These are phyloP conservation scores for Chaetorhynchus papuensis DNA, from an alignment of 2,113 vertebrate species.

Conservation along the genomic window DNA sequence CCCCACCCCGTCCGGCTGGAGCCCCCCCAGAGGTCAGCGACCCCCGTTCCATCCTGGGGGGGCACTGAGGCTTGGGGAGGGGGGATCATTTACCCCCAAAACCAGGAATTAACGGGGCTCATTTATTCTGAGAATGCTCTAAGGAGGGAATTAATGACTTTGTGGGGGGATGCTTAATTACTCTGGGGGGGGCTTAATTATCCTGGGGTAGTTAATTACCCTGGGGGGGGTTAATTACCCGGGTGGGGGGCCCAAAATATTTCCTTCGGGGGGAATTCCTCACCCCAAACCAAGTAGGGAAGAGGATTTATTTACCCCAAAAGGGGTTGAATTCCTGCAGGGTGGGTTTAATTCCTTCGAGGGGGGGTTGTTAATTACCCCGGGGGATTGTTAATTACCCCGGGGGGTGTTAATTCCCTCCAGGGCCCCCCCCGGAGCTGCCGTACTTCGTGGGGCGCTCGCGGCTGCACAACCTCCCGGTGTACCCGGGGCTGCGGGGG, in stretches of 20 bases:
- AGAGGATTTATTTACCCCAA: neutral
- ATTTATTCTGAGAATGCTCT: too few relatives aligned
- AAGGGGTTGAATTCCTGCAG: neutral
- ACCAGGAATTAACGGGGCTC: neutral
- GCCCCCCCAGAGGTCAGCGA: too few relatives aligned
- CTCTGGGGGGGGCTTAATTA: neutral
- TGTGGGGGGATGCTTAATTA: too few relatives aligned
- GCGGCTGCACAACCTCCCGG: neutral
- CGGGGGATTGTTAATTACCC: neutral
- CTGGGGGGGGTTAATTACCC: neutral
- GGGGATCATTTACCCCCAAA: too few relatives aligned
- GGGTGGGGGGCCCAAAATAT: too few relatives aligned
- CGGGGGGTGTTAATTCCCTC: neutral
- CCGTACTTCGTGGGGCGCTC: neutral
- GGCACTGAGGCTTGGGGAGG: too few relatives aligned
- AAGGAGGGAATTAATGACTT: neutral
- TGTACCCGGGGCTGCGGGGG: neutral
- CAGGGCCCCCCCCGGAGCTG: neutral
- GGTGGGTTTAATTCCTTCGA: too few relatives aligned
- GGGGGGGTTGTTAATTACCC: too few relatives aligned
- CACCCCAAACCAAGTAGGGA: neutral
- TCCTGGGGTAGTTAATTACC: too few relatives aligned
- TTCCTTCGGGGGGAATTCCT: too few relatives aligned
- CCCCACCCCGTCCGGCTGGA: too few relatives aligned
- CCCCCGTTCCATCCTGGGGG: too few relatives aligned